phyloP scores from a whole-genome alignment of 2,888 invertebrate species.

The Protonemura montana region DNA sequence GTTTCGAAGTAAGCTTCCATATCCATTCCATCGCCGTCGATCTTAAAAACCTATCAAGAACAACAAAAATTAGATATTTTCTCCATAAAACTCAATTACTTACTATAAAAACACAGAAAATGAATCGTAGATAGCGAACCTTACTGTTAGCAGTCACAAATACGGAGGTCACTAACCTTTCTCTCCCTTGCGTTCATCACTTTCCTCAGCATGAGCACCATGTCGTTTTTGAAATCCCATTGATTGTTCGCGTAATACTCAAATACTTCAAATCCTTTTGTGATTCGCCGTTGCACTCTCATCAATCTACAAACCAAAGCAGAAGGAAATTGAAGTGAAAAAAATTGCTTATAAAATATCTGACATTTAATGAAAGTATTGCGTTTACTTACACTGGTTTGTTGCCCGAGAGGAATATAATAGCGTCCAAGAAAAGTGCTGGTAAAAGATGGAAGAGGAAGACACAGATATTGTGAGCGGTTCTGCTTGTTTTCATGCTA shows the following conservation, averaged over 20 bases:
- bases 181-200: constrained; percentile 72
- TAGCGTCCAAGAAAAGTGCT: constrained; percentile 82
- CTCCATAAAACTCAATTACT: too few species aligned
- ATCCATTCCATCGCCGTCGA: constrained; percentile 76
- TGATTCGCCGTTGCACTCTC: constrained; percentile 81
- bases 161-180: constrained; percentile 53
- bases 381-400: constrained; percentile 66
- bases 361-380: neutral
- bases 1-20: constrained; percentile 82
- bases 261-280: constrained; percentile 86
- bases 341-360: neutral
- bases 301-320: constrained; percentile 69
- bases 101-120: too few species aligned
- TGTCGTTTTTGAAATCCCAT: constrained; percentile 85
- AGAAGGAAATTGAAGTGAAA: too few species aligned
- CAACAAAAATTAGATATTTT: constrained; percentile 62
- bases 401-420: constrained; percentile 81
- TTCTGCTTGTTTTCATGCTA: constrained; percentile 81
- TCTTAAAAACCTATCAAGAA: constrained; percentile 54
- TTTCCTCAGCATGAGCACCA: constrained; percentile 66
- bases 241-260: constrained; percentile 93
- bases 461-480: constrained; percentile 82
- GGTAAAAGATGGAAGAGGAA: constrained; percentile 91
- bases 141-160: too few species aligned
- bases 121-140: too few species aligned